Base-by-base conservation (phyloP, 92 coral and sea anemone species). In the Paramuricea clavata region DNA sequence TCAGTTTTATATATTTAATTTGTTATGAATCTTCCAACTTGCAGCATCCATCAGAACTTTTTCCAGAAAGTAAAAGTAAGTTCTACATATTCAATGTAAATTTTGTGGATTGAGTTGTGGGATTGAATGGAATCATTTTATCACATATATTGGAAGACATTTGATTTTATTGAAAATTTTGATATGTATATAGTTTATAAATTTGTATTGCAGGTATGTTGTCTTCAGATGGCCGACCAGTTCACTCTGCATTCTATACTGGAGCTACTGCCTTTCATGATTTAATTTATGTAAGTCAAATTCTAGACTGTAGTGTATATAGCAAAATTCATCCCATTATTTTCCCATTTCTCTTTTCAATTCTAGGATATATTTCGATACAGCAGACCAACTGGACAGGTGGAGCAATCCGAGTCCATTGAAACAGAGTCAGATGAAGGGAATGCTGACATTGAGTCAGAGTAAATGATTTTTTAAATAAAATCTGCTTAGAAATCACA, bases 191-290 rank as follows among this genome's bases (percentile, higher is more conserved):
- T 39, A n/a, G n/a, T n/a, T n/a, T n/a, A n/a, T n/a, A n/a, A n/a
- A n/a, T n/a, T n/a, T n/a, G n/a, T n/a, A n/a, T n/a, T n/a, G n/a
- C n/a, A 72, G 85, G 87, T 26, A 43, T 69, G 49, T 93, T 93
- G 84, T 95, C 93, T 61, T 69, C 91, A 9, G 81, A 54, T 75
- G 98, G 98, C 0, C 91, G 96, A 12, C 98, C 98, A 49, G 26
- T 85, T 7, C 90, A 92, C 33, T 88, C 98, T 11, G 98, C 95
- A 12, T 96, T 94, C 85, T 96, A 92, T 69, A 94, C 98, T 26
- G 98, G 98, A 44, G 90, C 93, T 64, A 86, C 87, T 61, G 95
- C 92, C 28, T 96, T 89, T 82, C 95, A 96, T 61, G 93, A 96
- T 69, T 82, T 91, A 31, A 81, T 96, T 57, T 96, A 85, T 85